These are phyloP conservation scores for Osmoderma eremita DNA, from an alignment of 2,888 invertebrate genomes.

Conservation along the genomic window DNA sequence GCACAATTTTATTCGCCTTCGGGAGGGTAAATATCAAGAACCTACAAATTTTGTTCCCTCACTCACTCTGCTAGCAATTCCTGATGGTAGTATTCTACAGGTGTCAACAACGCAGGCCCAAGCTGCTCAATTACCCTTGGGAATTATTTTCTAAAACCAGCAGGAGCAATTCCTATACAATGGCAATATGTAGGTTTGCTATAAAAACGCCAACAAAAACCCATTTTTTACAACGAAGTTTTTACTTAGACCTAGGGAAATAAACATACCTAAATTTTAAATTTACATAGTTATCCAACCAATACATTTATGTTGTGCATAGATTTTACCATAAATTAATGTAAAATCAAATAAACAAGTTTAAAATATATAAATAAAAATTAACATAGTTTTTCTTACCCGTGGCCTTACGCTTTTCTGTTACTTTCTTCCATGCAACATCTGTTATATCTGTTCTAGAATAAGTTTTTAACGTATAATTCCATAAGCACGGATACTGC, in stretches of 20 bases:
- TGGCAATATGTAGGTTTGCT: slow-evolving; percentile 12
- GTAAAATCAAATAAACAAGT: neutral
- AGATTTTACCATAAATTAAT: neutral
- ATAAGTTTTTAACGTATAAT: slow-evolving; percentile 1
- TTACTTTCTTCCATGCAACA: neutral
- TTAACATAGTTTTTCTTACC: neutral
- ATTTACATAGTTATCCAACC: neutral
- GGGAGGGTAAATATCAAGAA: slow-evolving; percentile 13
- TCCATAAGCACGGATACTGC: slow-evolving; percentile 8
- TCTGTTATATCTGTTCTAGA: neutral
- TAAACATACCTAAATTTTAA: neutral
- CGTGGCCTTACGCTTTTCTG: neutral
- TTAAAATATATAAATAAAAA: neutral
- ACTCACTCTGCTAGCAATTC: slow-evolving; percentile 1
- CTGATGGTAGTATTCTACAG: slow-evolving; percentile 6
- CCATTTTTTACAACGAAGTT: too few species aligned
- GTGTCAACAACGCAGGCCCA: neutral
- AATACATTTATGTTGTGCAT: too few species aligned
- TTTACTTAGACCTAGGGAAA: too few species aligned
- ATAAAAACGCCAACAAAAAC: too few species aligned
- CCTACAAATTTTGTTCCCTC: neutral
- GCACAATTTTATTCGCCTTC: slow-evolving; percentile 21
- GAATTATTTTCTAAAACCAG: slow-evolving; percentile 1
- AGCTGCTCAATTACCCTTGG: neutral
- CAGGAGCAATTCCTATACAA: slow-evolving; percentile 14